Percentiles rank a stretch among this genome's conserved stretches.
These are phyloP conservation scores for Campoplex nolae DNA, from an alignment of 2,888 invertebrate genomes.

Conservation along the genomic window DNA sequence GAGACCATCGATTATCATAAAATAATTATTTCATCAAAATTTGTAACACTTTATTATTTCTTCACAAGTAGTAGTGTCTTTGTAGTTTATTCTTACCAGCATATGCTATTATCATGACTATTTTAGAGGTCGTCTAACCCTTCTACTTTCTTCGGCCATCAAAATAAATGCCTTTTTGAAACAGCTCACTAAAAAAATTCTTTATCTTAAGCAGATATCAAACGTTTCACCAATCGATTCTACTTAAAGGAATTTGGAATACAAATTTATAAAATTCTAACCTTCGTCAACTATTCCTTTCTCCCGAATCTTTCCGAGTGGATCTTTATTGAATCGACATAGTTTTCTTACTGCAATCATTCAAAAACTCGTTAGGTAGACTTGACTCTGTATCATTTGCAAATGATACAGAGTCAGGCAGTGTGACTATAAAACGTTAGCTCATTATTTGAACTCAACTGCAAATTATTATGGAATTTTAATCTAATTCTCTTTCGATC, in stretches of 20 bases:
- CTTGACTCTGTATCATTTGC: neutral
- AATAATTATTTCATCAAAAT: neutral
- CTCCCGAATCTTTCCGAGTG: no score
- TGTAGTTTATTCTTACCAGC: no score
- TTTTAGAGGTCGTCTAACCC: neutral
- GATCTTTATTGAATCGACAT: no score
- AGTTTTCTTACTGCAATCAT: no score
- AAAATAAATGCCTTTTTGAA: neutral
- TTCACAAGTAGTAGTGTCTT: neutral
- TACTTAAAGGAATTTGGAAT: no score
- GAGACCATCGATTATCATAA: neutral
- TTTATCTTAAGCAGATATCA: neutral
- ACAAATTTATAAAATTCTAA: no score
- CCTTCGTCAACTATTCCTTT: no score
- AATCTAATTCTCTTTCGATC: neutral
- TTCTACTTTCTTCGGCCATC: neutral
- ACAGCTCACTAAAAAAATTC: neutral
- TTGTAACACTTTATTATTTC: neutral
- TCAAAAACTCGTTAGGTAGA: neutral
- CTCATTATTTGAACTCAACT: neutral
- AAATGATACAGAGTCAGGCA: no score
- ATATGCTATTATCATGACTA: neutral
- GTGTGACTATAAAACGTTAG: neutral
- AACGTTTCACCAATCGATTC: no score
- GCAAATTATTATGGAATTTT: neutral